phyloP scores from a whole-genome alignment of 2,797 vertebrate genomes.

The Merluccius polli region DNA sequence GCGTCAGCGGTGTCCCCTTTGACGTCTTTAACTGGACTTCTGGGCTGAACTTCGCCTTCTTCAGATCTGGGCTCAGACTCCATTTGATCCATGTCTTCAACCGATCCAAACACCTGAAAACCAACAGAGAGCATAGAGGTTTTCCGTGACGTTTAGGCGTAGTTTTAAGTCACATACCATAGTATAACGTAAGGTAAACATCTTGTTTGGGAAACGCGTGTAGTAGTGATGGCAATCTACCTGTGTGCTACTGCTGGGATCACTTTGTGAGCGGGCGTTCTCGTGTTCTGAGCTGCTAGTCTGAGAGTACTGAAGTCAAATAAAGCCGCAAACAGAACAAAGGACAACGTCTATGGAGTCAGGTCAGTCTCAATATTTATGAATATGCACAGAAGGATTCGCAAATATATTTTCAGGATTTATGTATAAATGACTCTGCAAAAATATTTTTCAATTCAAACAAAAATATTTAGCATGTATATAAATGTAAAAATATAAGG shows the following conservation, averaged over 20 bases:
- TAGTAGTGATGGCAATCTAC: slow-evolving; percentile 58
- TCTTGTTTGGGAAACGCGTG: neutral
- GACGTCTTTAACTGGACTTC: slow-evolving; percentile 47
- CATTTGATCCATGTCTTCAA: slow-evolving; percentile 77
- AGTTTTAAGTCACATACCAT: neutral
- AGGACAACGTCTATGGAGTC: too few relatives aligned
- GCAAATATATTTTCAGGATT: too few relatives aligned
- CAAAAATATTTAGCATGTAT: too few relatives aligned
- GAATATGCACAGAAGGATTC: too few relatives aligned
- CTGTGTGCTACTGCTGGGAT: slow-evolving; percentile 90
- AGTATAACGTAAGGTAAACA: neutral
- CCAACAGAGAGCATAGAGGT: neutral
- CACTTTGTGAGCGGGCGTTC: slow-evolving; percentile 80
- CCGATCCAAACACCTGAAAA: slow-evolving; percentile 87
- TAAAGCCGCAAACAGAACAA: slow-evolving; percentile 21
- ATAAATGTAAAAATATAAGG: too few relatives aligned
- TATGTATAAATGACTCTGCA: too few relatives aligned
- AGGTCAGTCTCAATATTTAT: too few relatives aligned
- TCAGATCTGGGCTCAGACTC: slow-evolving; percentile 75
- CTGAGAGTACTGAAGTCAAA: slow-evolving; percentile 81
- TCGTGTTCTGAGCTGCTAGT: slow-evolving; percentile 87
- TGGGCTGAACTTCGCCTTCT: slow-evolving; percentile 65
- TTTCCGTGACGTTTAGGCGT: neutral
- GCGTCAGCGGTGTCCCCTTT: slow-evolving; percentile 71
- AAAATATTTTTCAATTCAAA: too few relatives aligned